Percentiles rank a stretch among this genome's conserved stretches.
Conservation (phyloP, 2,888 invertebrate genomes). For the Andrena fulva region DNA sequence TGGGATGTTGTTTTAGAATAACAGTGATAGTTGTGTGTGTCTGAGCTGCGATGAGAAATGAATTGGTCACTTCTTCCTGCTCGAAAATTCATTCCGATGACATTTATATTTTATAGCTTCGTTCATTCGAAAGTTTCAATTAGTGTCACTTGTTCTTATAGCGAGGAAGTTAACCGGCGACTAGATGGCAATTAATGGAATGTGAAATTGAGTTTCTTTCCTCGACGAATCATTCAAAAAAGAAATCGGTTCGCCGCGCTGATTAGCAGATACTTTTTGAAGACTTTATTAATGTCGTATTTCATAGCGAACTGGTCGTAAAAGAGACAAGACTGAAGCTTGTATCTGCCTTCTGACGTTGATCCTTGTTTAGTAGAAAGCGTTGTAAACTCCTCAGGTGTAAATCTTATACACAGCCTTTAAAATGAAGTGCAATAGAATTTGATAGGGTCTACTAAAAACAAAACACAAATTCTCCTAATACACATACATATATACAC, state of each 20-base stretch:
- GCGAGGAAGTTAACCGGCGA: neutral
- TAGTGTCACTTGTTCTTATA: neutral
- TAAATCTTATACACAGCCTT: neutral
- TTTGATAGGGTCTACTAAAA: no score
- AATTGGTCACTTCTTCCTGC: neutral
- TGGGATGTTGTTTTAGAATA: no score
- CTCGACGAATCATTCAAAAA: neutral
- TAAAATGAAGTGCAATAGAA: neutral
- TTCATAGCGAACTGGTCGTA: neutral
- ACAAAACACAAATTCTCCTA: no score
- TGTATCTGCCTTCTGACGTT: neutral
- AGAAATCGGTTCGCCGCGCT: conserved; percentile 9
- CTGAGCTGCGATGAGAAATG: no score
- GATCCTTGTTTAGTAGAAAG: neutral
- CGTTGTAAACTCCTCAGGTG: neutral
- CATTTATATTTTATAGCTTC: neutral
- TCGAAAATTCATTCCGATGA: neutral
- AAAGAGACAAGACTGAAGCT: neutral
- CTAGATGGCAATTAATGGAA: conserved; percentile 1
- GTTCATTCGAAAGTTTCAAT: conserved; percentile 8
- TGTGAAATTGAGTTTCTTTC: neutral
- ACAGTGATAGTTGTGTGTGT: no score
- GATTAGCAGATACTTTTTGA: conserved; percentile 3
- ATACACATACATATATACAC: no score
- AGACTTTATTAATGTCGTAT: conserved; percentile 26